Evolutionary conservation across 2,113 vertebrate species (phyloP).

Genomic region (Pomatostomus ruficeps): DNA sequence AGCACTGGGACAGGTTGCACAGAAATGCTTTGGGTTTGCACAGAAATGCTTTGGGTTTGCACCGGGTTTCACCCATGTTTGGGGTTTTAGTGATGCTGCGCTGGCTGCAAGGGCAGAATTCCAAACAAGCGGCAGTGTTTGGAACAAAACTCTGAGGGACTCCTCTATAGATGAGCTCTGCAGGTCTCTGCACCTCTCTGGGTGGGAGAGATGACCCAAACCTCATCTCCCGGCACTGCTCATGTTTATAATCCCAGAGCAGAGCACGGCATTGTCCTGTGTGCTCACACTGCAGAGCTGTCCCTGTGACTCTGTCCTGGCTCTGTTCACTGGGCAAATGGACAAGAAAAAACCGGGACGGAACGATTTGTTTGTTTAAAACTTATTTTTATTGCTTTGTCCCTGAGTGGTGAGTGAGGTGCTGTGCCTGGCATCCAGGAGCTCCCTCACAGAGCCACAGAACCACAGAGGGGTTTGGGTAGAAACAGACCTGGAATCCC

Average conservation of each 20-base stretch:
- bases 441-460: neutral
- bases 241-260: neutral
- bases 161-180: neutral
- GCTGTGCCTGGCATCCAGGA: neutral
- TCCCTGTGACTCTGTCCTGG: neutral
- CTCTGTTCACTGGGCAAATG: neutral
- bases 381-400: neutral
- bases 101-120: neutral
- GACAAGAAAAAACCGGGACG: neutral
- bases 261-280: neutral
- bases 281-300: neutral
- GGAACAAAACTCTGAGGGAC: neutral
- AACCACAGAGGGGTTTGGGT: neutral
- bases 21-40: neutral
- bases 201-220: neutral
- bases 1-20: neutral
- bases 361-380: neutral
- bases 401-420: neutral
- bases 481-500: neutral
- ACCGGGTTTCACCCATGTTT: neutral
- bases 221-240: neutral
- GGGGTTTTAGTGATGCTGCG: neutral
- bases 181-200: neutral
- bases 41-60: neutral
- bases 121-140: neutral